Evolutionary conservation across 1,140 invertebrate species (phyloP), one percentile per base, ranked within the genome.

Genomic region (Macrostomum lignano): DNA sequence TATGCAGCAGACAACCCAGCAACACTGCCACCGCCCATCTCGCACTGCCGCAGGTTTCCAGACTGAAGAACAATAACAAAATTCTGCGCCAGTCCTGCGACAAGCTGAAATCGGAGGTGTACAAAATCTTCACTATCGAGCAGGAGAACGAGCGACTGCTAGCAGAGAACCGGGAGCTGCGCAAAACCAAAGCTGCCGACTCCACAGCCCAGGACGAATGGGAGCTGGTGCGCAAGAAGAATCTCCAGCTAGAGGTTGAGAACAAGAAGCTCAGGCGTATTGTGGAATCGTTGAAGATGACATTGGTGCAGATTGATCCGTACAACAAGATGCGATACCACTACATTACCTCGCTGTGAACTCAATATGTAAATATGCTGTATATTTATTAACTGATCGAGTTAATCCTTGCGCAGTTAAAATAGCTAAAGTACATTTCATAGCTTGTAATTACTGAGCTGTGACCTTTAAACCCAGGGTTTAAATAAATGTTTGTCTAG

Each of bases 1-100:
- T n/a, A n/a, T n/a, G n/a, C n/a, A n/a, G n/a, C n/a, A n/a, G n/a
- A n/a, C n/a, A n/a, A n/a, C n/a, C n/a, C n/a, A n/a, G n/a, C n/a
- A n/a, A n/a, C n/a, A n/a, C n/a, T n/a, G n/a, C n/a, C n/a, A n/a
- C n/a, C n/a, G n/a, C n/a, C n/a, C n/a, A n/a, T n/a, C n/a, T n/a
- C n/a, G n/a, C n/a, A n/a, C n/a, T n/a, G n/a, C n/a, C n/a, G n/a
- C n/a, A n/a, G n/a, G n/a, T 28, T 9, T 15, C 9, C 5, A 28
- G 19, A 9, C 9, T 28, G 9, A 28, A 28, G 19, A 17, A 14
- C 7, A 14, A 28, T 9, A 28, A 28, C 9, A 28, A 28, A 28
- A 28, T 28, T 15, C 19, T 28, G 26, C 26, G 26, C 3, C 26
- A 28, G 19, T 15, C 26, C 15, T 28, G 26, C 9, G 26, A 28